These are phyloP conservation scores for Lepilemur septentrionalis DNA, from an alignment of 2,797 vertebrate genomes.

Conservation along the genomic window DNA sequence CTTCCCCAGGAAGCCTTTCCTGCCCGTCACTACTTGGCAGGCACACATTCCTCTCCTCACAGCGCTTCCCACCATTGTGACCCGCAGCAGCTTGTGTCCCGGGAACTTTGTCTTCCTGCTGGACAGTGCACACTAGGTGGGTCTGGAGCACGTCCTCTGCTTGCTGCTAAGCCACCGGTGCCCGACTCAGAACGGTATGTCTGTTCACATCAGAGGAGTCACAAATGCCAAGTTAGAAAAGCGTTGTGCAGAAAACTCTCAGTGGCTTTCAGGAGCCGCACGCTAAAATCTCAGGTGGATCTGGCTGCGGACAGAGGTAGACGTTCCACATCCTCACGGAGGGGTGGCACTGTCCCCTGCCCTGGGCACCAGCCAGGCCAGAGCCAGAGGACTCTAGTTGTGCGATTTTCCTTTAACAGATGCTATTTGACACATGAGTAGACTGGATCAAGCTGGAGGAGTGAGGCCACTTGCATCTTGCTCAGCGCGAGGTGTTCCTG, in stretches of 20 bases:
- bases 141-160: neutral
- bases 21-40: neutral
- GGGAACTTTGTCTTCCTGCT: neutral
- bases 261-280: neutral
- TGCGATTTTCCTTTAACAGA: neutral
- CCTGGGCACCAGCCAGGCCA: too few relatives aligned
- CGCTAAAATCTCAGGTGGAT: fast-evolving
- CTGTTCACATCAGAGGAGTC: fast-evolving
- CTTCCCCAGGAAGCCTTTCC: neutral
- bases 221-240: too few relatives aligned
- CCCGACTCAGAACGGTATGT: neutral
- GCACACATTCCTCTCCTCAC: neutral
- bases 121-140: fast-evolving
- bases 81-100: fast-evolving
- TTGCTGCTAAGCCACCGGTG: neutral
- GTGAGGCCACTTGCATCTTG: fast-evolving
- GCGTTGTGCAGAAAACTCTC: neutral
- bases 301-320: fast-evolving
- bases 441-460: fast-evolving
- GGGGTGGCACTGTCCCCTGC: fast-evolving
- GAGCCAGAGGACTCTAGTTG: too few relatives aligned
- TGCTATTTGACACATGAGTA: fast-evolving
- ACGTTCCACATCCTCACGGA: fast-evolving
- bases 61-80: neutral
- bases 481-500: fast-evolving